These are phyloP conservation scores for Caenorhabditis becei DNA, from an alignment of 2,888 invertebrate species.

Conservation along the genomic window DNA sequence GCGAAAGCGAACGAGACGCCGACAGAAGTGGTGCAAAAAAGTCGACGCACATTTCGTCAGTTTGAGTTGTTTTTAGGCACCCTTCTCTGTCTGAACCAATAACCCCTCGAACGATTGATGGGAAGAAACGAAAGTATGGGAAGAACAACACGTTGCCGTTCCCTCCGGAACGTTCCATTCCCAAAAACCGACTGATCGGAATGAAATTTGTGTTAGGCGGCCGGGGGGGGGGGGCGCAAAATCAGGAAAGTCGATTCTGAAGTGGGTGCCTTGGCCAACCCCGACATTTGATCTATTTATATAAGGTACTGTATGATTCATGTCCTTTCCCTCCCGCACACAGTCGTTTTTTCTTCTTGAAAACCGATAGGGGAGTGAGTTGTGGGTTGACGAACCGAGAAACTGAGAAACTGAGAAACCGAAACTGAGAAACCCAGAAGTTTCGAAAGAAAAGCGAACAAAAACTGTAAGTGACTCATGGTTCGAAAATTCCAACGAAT, in stretches of 20 bases:
- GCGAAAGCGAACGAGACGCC: constrained; percentile 1
- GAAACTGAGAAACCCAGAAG: not conserved
- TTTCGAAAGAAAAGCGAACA: not conserved
- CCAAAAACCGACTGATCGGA: constrained; percentile 1
- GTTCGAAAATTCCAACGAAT: not conserved
- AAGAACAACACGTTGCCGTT: not conserved
- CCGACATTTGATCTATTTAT: constrained; percentile 59
- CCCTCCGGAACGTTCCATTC: not conserved
- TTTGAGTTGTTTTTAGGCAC: constrained; percentile 58
- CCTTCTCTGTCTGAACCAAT: constrained; percentile 49
- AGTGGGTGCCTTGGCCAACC: constrained; percentile 47
- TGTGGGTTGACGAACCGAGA: constrained; percentile 6
- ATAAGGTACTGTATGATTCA: constrained; percentile 62
- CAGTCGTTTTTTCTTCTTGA: constrained; percentile 34
- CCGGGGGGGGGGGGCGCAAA: constrained; percentile 23
- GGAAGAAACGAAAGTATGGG: not conserved
- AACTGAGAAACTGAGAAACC: not conserved
- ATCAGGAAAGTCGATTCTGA: constrained; percentile 55
- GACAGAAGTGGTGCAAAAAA: constrained; percentile 34
- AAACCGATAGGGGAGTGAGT: constrained; percentile 36
- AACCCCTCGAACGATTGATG: constrained; percentile 20
- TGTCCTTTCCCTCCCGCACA: constrained; percentile 56
- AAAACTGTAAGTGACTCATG: constrained; percentile 29
- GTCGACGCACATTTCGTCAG: constrained; percentile 59
- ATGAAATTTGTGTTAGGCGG: constrained; percentile 2